Evolutionary conservation across 2,113 vertebrate species (phyloP).

Genomic region (Etia nguti): DNA sequence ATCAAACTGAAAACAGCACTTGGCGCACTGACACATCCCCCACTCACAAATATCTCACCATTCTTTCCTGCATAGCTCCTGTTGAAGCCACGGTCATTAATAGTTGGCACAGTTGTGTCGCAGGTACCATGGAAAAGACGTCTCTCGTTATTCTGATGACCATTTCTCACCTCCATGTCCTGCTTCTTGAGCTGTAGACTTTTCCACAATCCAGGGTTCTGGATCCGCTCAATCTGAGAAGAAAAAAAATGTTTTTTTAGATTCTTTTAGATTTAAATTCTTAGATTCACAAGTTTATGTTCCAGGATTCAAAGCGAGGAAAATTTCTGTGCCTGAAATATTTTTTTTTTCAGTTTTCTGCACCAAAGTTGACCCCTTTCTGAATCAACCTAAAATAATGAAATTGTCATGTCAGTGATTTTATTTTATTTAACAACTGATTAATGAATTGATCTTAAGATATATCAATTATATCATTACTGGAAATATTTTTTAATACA

Average conservation of each 20-base stretch:
- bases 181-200: constrained; percentile 59
- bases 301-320: too few relatives aligned
- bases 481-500: background rate
- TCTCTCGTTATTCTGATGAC: constrained; percentile 60
- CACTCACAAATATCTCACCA: constrained; percentile 40
- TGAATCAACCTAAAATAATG: too few relatives aligned
- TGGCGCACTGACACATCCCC: background rate
- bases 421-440: too few relatives aligned
- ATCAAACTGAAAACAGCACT: background rate
- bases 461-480: too few relatives aligned
- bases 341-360: too few relatives aligned
- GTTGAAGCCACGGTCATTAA: constrained; percentile 70
- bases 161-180: constrained; percentile 62
- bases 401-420: too few relatives aligned
- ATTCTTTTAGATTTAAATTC: too few relatives aligned
- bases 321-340: too few relatives aligned
- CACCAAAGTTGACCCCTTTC: too few relatives aligned
- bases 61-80: constrained; percentile 72
- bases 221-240: constrained; percentile 68
- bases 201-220: constrained; percentile 67
- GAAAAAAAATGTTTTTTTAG: too few relatives aligned
- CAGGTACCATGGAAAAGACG: constrained; percentile 72
- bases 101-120: constrained; percentile 2
- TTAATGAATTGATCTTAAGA: too few relatives aligned
- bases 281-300: too few relatives aligned